Evolutionary conservation across 2,113 vertebrate genomes (phyloP), one percentile per base, ranked within the genome.

Genomic region (Eublepharis macularius): DNA sequence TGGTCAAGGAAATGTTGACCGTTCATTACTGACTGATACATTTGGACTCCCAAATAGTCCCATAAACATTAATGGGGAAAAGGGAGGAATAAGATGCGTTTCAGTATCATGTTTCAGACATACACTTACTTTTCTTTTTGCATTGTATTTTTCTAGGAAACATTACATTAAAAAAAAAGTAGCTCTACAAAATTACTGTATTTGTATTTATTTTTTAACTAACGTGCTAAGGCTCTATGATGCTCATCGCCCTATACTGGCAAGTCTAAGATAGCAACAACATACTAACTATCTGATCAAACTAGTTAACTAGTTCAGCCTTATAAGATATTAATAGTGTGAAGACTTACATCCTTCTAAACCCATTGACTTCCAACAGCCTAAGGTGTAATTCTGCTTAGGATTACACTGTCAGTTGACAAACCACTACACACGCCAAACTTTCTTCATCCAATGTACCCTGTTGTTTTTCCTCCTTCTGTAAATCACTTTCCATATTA

Each of bases 211-310:
- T 26, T 45, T 68, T 79, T 39, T 1, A 69, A 69, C 39, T 80
- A 0, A 2, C 60, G 81, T 19, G 83, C 84, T 26, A 83, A 89
- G 81, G 36, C 89, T 49, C 86, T 86, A 93, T 70, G 94, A 92
- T 91, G 92, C 90, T 76, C 92, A 4, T 90, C 90, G 92, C 88
- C 86, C 86, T 75, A 2, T 26, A 4, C 54, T 16, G n/a, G 29
- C 34, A n/a, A 10, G 26, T 57, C 54, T 57, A 57, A 57, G 54
- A 57, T 57, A 21, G 54, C 54, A 63, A 63, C 24, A 63, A 29
- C 60, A 26, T 63, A 63, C 24, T 63, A 63, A 63, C 24, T 63
- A 26, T 24, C 60, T 63, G 60, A 29, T 63, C 57, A 60, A 60
- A 60, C 57, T 21, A 60, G 57, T 60, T 60, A 26, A 60, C 19